These are phyloP conservation scores for Patella pellucida DNA, from an alignment of 2,888 invertebrate species.

Conservation along the genomic window DNA sequence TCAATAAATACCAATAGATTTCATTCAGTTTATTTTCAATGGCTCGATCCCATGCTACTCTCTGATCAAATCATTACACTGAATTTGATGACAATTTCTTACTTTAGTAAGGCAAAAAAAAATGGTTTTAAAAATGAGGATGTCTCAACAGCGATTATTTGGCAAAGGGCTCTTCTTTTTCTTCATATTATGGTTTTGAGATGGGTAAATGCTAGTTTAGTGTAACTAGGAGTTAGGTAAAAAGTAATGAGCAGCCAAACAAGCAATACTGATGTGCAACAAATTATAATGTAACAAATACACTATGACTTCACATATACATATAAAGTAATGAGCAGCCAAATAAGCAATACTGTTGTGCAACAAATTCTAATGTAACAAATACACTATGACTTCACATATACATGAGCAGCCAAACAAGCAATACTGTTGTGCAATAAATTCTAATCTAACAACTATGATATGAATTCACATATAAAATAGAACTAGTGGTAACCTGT, in stretches of 20 bases:
- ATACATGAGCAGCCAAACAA: background rate
- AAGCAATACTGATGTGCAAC: background rate
- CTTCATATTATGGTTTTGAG: too few relatives aligned
- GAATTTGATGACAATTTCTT: too few relatives aligned
- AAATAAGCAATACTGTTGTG: background rate
- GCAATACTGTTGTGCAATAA: constrained; percentile 1
- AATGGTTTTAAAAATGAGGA: too few relatives aligned
- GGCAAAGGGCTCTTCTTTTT: too few relatives aligned
- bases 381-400: background rate
- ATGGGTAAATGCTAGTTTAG: too few relatives aligned
- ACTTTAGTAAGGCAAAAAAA: too few relatives aligned
- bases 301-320: background rate
- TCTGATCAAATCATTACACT: too few relatives aligned
- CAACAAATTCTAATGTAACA: background rate
- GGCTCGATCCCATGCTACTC: too few relatives aligned
- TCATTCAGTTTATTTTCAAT: too few relatives aligned
- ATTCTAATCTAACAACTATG: background rate
- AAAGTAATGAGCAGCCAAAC: background rate
- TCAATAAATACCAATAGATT: too few relatives aligned
- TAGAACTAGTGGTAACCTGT: constrained; percentile 38
- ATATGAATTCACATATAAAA: background rate
- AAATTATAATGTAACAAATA: background rate
- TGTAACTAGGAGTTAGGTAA: background rate
- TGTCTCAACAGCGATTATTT: too few relatives aligned
- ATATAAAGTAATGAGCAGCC: too few relatives aligned